These are phyloP conservation scores for Psammodynastes pulverulentus DNA, from an alignment of 2,113 vertebrate species.

Conservation along the genomic window DNA sequence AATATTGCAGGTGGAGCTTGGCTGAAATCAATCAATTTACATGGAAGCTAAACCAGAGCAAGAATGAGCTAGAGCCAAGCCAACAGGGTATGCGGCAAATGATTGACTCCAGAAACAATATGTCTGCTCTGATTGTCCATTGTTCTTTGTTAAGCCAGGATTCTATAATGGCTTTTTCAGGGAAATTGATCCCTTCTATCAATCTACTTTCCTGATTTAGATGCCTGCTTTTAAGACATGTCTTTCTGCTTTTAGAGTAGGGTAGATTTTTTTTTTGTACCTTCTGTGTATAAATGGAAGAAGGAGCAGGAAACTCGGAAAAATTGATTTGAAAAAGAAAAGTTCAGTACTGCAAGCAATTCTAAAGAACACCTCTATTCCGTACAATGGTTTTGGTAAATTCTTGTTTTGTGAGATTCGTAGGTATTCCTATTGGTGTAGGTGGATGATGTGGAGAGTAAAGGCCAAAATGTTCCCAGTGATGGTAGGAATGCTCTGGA, in stretches of 20 bases:
- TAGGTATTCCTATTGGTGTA: not conserved
- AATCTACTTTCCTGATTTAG: not conserved
- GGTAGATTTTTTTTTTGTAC: not conserved
- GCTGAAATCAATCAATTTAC: constrained; percentile 13
- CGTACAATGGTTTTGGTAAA: not conserved
- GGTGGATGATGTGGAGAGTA: too few species aligned
- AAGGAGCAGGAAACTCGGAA: not conserved
- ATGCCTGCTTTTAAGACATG: not conserved
- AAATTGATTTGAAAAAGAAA: not conserved
- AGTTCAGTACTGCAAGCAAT: not conserved
- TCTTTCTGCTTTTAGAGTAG: not conserved
- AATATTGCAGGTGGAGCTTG: constrained; percentile 5
- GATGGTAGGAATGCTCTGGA: too few species aligned
- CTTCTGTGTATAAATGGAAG: not conserved
- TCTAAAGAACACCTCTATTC: not conserved
- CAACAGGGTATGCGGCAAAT: not conserved
- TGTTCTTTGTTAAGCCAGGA: not conserved
- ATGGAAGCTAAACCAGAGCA: not conserved
- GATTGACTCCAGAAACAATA: not conserved
- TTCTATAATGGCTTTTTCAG: not conserved
- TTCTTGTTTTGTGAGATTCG: not conserved
- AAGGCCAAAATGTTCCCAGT: too few species aligned
- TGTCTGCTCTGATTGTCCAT: not conserved
- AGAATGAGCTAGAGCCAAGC: not conserved
- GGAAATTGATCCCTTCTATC: not conserved